Evolutionary conservation across 2,113 vertebrate species (phyloP).

Genomic region (human (Homo sapiens)): GRCh38 chr9:104249501-104250000

Average conservation of each 20-base stretch:
- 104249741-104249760: background rate
- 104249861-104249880: background rate
- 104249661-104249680: background rate
- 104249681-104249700: background rate
- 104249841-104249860: background rate
- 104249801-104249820: background rate
- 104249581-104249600: background rate
- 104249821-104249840: background rate
- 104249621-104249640: background rate
- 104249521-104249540: background rate
- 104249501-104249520: background rate
- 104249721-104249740: background rate
- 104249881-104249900: background rate
- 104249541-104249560: background rate
- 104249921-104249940: background rate
- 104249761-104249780: background rate
- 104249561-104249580: background rate
- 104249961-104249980: background rate
- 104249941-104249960: background rate
- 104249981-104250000: background rate
- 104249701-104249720: background rate
- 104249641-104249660: background rate
- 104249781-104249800: background rate
- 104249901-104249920: background rate
- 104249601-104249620: background rate